These are phyloP conservation scores for Ammodramus savannarum DNA, from an alignment of 2,113 vertebrate genomes.

Conservation along the genomic window DNA sequence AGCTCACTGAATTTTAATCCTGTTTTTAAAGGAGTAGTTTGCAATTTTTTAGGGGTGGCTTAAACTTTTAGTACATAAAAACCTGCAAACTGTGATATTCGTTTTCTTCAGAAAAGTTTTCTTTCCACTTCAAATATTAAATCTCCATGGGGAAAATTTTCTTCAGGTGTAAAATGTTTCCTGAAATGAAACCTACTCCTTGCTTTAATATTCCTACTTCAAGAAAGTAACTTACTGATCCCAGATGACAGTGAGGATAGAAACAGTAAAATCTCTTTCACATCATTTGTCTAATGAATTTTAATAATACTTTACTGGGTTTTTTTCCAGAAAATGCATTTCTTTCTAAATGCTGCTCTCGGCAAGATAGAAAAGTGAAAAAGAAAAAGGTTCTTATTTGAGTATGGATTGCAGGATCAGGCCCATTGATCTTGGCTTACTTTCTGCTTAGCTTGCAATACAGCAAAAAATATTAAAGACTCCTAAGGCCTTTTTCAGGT, in stretches of 20 bases:
- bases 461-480: not conserved
- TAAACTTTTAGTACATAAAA: not conserved
- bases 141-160: not conserved
- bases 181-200: not conserved
- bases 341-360: not conserved
- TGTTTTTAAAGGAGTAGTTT: not conserved
- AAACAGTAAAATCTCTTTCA: not conserved
- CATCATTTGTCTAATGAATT: not conserved
- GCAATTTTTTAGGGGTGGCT: not conserved
- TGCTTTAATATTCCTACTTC: not conserved
- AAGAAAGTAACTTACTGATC: not conserved
- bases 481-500: not conserved
- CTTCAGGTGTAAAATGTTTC: not conserved
- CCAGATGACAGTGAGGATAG: not conserved
- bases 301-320: not conserved
- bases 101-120: not conserved
- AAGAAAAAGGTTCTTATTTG: not conserved
- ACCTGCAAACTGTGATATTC: not conserved
- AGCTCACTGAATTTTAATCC: not conserved
- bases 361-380: not conserved
- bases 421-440: not conserved
- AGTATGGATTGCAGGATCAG: not conserved
- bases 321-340: not conserved
- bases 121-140: not conserved
- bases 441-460: conserved; percentile 5